Evolutionary conservation across 2,888 invertebrate genomes (phyloP).

Genomic region (Oligia fasciuncula): DNA sequence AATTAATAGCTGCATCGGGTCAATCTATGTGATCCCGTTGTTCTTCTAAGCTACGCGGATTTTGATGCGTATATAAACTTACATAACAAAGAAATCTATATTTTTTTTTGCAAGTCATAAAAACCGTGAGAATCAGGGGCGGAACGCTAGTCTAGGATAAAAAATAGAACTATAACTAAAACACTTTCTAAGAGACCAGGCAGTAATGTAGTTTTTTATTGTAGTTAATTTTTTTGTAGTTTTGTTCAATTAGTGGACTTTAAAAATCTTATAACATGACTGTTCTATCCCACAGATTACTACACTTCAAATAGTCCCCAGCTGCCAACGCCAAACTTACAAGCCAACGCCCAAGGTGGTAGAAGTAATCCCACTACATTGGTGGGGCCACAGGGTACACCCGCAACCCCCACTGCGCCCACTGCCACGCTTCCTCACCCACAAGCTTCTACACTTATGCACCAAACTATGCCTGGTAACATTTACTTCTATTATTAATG

Average conservation of each 20-base stretch:
- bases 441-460: constrained; percentile 81
- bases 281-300: constrained; percentile 75
- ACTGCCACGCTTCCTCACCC: constrained; percentile 78
- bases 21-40: background rate
- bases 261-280: constrained; percentile 6
- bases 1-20: background rate
- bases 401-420: constrained; percentile 78
- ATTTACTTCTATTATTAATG: constrained; percentile 57
- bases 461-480: constrained; percentile 82
- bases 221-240: background rate
- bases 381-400: constrained; percentile 79
- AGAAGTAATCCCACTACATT: constrained; percentile 75
- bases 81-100: background rate
- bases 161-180: constrained; percentile 6
- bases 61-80: background rate
- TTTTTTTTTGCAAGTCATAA: background rate
- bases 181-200: constrained; percentile 23
- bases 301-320: constrained; percentile 82
- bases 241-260: background rate
- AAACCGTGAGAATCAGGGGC: background rate
- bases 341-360: constrained; percentile 74
- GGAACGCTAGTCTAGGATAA: background rate
- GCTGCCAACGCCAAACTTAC: constrained; percentile 83
- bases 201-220: constrained; percentile 10
- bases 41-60: background rate